phyloP scores from a whole-genome alignment of 2,888 invertebrate species.

The Falcaria lacertinaria region DNA sequence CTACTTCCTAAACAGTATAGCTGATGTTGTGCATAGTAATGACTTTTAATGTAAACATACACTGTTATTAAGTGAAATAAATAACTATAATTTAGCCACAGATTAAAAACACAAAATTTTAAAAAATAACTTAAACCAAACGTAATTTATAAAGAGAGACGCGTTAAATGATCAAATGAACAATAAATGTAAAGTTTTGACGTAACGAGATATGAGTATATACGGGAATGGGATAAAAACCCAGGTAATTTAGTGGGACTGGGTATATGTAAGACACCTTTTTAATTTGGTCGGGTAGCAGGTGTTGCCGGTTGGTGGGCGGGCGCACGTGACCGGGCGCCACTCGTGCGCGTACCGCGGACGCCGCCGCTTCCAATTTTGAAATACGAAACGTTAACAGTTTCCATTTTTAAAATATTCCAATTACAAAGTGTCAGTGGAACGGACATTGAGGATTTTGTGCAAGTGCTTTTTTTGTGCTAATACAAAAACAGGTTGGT shows the following conservation, averaged over 20 bases:
- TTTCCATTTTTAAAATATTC: conserved; percentile 41
- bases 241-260: conserved; percentile 6
- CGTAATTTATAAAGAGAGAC: too few relatives aligned
- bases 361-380: conserved; percentile 60
- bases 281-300: conserved; percentile 57
- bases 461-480: conserved; percentile 51
- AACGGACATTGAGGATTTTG: conserved; percentile 68
- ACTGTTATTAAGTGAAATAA: neutral
- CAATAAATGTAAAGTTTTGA: too few relatives aligned
- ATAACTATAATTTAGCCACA: too few relatives aligned
- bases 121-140: neutral
- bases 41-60: neutral
- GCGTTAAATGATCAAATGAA: too few relatives aligned
- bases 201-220: too few relatives aligned
- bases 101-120: too few relatives aligned
- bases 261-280: conserved; percentile 28
- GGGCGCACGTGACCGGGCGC: conserved; percentile 62
- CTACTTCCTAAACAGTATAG: neutral
- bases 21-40: neutral
- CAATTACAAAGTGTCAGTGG: conserved; percentile 58
- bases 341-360: conserved; percentile 75
- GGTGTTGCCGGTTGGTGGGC: conserved; percentile 44
- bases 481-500: conserved; percentile 3
- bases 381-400: conserved; percentile 53
- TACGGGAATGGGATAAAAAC: conserved; percentile 43